A percentile compares a stretch with the other conserved stretches of the same genome.
Conservation (phyloP, 2,888 invertebrate genomes). For the Pseudanteris insignis region DNA sequence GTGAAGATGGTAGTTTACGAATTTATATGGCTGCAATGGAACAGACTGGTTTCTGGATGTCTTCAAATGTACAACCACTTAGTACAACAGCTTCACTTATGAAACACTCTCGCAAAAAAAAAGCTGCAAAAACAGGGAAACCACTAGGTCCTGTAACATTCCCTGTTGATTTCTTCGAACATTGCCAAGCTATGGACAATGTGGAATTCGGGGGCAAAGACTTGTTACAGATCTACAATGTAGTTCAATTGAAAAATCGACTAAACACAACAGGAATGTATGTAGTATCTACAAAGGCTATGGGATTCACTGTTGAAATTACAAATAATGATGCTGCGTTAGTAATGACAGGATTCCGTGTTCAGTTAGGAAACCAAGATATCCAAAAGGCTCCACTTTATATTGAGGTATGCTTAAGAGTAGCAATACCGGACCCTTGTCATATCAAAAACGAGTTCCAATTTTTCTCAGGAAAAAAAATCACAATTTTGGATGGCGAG, state of each 20-base stretch:
- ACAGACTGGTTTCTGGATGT: slow-evolving; percentile 78
- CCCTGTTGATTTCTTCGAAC: slow-evolving; percentile 97
- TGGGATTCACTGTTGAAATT: slow-evolving; percentile 89
- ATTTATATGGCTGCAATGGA: slow-evolving; percentile 93
- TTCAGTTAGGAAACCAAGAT: slow-evolving; percentile 86
- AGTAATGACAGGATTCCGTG: slow-evolving; percentile 89
- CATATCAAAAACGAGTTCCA: too few relatives aligned
- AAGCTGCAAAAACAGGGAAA: slow-evolving; percentile 71
- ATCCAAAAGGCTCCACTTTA: slow-evolving; percentile 80
- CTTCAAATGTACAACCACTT: slow-evolving; percentile 73
- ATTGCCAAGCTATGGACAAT: slow-evolving; percentile 90
- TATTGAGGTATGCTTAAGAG: slow-evolving; percentile 71
- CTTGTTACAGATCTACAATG: slow-evolving; percentile 85
- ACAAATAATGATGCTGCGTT: slow-evolving; percentile 86
- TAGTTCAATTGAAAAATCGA: slow-evolving; percentile 90
- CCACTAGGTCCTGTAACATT: slow-evolving; percentile 77
- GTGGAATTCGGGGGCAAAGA: slow-evolving; percentile 96
- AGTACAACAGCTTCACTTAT: slow-evolving; percentile 72
- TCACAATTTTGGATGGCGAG: too few relatives aligned
- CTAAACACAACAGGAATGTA: slow-evolving; percentile 88
- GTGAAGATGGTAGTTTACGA: slow-evolving; percentile 95
- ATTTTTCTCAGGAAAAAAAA: too few relatives aligned
- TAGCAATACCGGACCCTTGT: too few relatives aligned
- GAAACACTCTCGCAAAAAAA: slow-evolving; percentile 71
- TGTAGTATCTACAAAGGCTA: slow-evolving; percentile 89